phyloP scores from a whole-genome alignment of 2,113 vertebrate species.

The Megaceryle maxima region DNA sequence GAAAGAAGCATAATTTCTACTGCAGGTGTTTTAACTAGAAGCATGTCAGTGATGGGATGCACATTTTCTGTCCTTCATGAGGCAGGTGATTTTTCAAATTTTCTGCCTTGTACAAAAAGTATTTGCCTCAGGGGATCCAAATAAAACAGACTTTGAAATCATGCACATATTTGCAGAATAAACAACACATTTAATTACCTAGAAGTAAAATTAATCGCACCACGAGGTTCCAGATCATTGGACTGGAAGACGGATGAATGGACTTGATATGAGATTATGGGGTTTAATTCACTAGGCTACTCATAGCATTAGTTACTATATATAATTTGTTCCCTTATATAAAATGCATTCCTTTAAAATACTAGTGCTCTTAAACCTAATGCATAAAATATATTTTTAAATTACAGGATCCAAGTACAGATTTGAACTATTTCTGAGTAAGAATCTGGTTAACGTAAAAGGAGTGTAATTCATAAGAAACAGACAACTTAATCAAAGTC shows the following conservation, averaged over 20 bases:
- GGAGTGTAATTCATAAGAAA: neutral
- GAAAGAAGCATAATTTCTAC: neutral
- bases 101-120: neutral
- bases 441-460: neutral
- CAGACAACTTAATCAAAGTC: neutral
- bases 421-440: neutral
- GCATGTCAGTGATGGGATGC: neutral
- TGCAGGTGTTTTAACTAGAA: neutral
- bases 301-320: neutral
- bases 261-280: neutral
- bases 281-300: neutral
- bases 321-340: neutral
- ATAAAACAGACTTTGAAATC: neutral
- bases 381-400: neutral
- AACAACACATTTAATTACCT: neutral
- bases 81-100: neutral
- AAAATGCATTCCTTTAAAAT: neutral
- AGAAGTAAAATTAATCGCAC: neutral
- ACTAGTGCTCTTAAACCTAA: neutral
- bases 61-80: neutral
- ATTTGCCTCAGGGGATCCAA: neutral
- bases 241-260: neutral
- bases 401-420: neutral
- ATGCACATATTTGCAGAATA: neutral
- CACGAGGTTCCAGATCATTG: neutral